Percentiles rank a stretch among this genome's conserved stretches.
Evolutionary conservation across 2,113 vertebrate genomes (phyloP).

Genomic region (human): DNA sequence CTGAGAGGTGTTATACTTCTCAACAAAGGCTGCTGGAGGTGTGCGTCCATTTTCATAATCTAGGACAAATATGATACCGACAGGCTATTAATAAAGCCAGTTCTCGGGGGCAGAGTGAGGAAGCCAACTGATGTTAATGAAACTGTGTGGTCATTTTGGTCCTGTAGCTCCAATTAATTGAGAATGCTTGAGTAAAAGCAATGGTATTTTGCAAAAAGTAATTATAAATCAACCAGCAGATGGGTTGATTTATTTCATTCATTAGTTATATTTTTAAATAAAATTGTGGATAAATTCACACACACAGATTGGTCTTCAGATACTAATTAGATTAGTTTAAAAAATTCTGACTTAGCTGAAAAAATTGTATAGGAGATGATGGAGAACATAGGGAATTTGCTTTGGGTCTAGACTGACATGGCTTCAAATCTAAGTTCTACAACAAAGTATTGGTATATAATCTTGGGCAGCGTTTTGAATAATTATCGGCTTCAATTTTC

Average conservation of each 20-base stretch:
- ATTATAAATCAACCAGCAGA: background rate
- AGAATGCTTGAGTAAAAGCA: slow-evolving; percentile 15
- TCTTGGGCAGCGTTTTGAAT: background rate
- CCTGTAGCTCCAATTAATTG: background rate
- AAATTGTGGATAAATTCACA: background rate
- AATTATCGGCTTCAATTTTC: background rate
- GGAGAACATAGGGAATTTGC: background rate
- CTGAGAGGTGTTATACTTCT: slow-evolving; percentile 57
- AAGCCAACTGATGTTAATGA: background rate
- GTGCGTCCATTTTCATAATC: slow-evolving; percentile 68
- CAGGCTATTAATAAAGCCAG: slow-evolving; percentile 60
- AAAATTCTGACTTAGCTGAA: background rate
- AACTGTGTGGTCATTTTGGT: background rate
- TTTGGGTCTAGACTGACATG: background rate
- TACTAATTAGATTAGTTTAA: background rate
- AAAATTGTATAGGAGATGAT: background rate
- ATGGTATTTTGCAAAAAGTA: slow-evolving; percentile 12
- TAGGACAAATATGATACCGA: slow-evolving; percentile 58
- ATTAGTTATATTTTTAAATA: background rate
- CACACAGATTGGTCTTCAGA: background rate
- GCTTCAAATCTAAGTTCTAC: background rate
- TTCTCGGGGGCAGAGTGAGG: background rate
- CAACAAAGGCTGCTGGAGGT: slow-evolving; percentile 64
- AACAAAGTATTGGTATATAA: background rate
- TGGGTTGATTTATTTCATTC: background rate